phyloP scores from a whole-genome alignment of 2,113 vertebrate genomes.

The Gymnorhina tibicen region DNA sequence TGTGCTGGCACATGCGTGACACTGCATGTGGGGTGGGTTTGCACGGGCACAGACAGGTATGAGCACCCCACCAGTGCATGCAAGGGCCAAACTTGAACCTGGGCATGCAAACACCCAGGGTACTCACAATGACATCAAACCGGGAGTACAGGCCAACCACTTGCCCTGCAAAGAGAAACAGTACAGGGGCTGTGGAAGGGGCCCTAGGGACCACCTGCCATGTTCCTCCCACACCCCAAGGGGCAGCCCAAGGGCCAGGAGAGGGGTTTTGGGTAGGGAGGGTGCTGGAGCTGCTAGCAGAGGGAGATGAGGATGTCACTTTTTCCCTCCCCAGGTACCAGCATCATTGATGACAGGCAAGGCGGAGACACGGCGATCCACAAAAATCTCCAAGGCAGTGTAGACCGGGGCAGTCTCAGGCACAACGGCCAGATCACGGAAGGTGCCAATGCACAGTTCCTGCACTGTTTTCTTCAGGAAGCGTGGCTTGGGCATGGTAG shows the following conservation, averaged over 20 bases:
- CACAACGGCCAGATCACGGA: slow-evolving; percentile 85
- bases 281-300: background rate
- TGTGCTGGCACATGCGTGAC: fast-evolving
- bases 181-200: background rate
- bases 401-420: slow-evolving; percentile 80
- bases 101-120: background rate
- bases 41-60: fast-evolving
- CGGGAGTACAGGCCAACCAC: slow-evolving; percentile 93
- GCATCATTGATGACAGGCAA: slow-evolving; percentile 86
- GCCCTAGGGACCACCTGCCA: background rate
- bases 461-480: slow-evolving; percentile 82
- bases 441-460: slow-evolving; percentile 90
- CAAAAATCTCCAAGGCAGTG: slow-evolving; percentile 87
- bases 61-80: background rate
- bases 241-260: background rate
- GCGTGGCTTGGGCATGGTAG: slow-evolving; percentile 79
- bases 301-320: fast-evolving
- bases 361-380: slow-evolving; percentile 89
- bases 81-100: background rate
- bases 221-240: background rate
- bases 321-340: slow-evolving; percentile 64
- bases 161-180: slow-evolving; percentile 72
- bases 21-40: background rate
- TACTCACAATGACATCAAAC: slow-evolving; percentile 96
- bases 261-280: background rate